Conservation (phyloP, 2,113 vertebrate genomes). For the Plecotus auritus region DNA sequence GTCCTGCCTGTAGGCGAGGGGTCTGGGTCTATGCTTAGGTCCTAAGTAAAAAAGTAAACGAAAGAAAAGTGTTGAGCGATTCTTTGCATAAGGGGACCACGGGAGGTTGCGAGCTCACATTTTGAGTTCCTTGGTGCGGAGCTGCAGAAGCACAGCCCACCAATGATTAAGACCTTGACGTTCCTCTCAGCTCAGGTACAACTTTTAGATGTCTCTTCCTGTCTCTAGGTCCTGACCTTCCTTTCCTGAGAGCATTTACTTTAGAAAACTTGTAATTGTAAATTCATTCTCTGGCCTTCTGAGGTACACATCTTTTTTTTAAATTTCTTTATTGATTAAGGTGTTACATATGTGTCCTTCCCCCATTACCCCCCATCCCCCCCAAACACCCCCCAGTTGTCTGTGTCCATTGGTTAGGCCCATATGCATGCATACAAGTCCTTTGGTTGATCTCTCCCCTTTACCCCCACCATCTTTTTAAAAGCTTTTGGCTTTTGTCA, state of each 20-base stretch:
- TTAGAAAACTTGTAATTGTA: not conserved
- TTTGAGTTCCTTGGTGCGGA: not conserved
- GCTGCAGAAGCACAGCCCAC: not conserved
- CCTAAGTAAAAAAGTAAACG: not conserved
- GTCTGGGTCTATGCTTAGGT: accelerated
- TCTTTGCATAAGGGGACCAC: accelerated
- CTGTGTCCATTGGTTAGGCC: too few relatives aligned
- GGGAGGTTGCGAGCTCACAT: not conserved
- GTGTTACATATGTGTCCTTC: too few relatives aligned
- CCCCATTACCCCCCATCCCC: too few relatives aligned
- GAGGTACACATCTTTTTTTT: not conserved
- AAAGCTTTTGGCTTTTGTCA: not conserved
- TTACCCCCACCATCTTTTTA: not conserved
- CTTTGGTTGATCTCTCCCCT: too few relatives aligned
- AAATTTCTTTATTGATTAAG: too few relatives aligned
- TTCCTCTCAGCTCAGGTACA: not conserved
- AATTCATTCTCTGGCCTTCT: not conserved
- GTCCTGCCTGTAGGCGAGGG: accelerated
- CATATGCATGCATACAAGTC: too few relatives aligned
- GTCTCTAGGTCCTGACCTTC: not conserved
- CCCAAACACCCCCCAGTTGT: too few relatives aligned
- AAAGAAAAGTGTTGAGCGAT: accelerated
- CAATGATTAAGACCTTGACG: not conserved
- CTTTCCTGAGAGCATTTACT: not conserved
- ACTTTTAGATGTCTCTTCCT: not conserved